These are phyloP conservation scores for Mustela lutreola DNA, from an alignment of 2,113 vertebrate genomes.

Conservation along the genomic window DNA sequence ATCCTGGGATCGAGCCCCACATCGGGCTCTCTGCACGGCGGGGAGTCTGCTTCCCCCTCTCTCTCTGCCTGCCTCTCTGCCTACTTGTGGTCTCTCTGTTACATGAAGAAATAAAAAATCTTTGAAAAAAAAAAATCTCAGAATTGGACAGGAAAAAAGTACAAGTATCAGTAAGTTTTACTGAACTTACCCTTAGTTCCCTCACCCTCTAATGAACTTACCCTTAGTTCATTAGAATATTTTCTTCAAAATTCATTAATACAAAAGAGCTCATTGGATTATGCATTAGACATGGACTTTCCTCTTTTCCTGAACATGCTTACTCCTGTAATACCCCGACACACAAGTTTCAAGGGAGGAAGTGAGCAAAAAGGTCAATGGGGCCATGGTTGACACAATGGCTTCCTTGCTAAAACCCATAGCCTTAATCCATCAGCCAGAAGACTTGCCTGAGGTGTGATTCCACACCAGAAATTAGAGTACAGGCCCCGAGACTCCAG, in stretches of 20 bases:
- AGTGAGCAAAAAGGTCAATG: neutral
- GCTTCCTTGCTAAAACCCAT: neutral
- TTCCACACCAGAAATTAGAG: conserved; percentile 99
- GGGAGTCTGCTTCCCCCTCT: too few relatives aligned
- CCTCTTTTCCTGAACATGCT: neutral
- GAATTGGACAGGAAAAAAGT: neutral
- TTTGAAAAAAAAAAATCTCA: neutral
- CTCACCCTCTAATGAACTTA: too few relatives aligned
- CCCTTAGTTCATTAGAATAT: neutral
- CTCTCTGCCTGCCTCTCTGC: too few relatives aligned
- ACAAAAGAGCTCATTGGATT: neutral
- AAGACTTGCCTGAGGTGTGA: conserved; percentile 95
- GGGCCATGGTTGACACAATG: fast-evolving
- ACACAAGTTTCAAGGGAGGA: neutral
- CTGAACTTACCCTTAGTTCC: too few relatives aligned
- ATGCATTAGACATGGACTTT: neutral
- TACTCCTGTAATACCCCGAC: neutral
- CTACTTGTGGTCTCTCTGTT: too few relatives aligned
- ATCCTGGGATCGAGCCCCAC: too few relatives aligned
- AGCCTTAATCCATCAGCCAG: neutral
- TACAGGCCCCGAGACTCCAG: conserved; percentile 96
- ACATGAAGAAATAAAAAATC: too few relatives aligned
- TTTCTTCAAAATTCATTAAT: conserved; percentile 14
- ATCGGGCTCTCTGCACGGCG: too few relatives aligned
- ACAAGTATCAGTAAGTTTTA: neutral